Percentiles rank a stretch among this genome's conserved stretches.
Evolutionary conservation across 2,888 invertebrate species (phyloP).

Genomic region (Oligia fasciuncula): DNA sequence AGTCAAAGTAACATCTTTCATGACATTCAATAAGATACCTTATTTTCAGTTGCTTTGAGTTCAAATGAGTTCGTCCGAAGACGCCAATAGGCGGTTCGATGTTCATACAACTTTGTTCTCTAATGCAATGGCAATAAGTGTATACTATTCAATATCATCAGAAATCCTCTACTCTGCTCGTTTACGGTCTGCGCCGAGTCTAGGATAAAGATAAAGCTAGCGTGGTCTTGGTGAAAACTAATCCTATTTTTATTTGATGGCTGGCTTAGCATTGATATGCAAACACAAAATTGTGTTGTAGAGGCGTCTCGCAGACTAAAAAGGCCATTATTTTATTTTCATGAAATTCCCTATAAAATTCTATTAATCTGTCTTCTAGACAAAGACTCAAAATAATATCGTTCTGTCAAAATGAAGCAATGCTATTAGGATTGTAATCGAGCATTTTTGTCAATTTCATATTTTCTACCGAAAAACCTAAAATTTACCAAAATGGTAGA

Average conservation of each 20-base stretch:
- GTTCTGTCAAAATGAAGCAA: neutral
- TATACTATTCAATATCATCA: neutral
- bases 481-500: slow-evolving; percentile 25
- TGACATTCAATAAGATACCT: slow-evolving; percentile 7
- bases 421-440: neutral
- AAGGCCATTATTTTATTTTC: neutral
- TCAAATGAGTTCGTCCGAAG: neutral
- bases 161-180: neutral
- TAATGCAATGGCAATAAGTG: neutral
- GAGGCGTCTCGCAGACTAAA: slow-evolving; percentile 40
- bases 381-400: neutral
- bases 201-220: neutral
- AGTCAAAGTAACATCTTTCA: neutral
- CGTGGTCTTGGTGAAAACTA: neutral
- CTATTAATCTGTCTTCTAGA: neutral
- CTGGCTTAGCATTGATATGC: slow-evolving; percentile 4
- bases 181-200: neutral
- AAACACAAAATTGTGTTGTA: slow-evolving; percentile 21
- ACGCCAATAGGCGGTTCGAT: neutral
- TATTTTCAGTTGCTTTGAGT: neutral
- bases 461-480: slow-evolving; percentile 17
- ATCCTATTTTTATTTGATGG: slow-evolving; percentile 6
- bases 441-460: neutral
- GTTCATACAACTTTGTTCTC: neutral
- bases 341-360: neutral